Evolutionary conservation across 1,140 invertebrate genomes (phyloP), one percentile per base, ranked within the genome.

Genomic region (Hyles vespertilio): DNA sequence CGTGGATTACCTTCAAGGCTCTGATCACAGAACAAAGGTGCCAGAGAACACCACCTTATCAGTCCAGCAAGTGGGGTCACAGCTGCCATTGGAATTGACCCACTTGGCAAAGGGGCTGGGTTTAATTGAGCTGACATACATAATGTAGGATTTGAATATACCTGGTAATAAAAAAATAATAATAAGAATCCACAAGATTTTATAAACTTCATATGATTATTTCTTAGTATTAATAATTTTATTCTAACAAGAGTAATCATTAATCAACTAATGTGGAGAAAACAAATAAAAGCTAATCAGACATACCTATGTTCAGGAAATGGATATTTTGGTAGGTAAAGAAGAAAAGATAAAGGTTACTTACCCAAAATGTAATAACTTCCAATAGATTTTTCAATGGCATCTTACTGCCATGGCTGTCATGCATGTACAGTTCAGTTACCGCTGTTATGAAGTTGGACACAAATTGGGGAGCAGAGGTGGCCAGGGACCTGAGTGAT

Each of bases 381-480:
- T 94, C 91, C 40, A 94, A 71, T 55, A 94, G 76, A 61, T 89
- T 89, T 58, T 89, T 87, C 1, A 92, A 92, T 22, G 93, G 92
- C 49, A 92, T 85, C 48, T 80, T 89, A 36, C 80, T 88, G 33
- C 77, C 82, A 54, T 89, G 85, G 2, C 63, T 65, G 58, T 90
- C 85, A 59, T 80, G 76, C 51, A 91, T 75, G 71, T 96, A 96
- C 50, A 96, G 90, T 74, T 96, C 94, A n/a, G 94, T 93, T 43
- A 95, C 92, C 1, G 95, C 93, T 7, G 95, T 95, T 56, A 96
- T 91, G 67, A 96, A 93, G 81, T 96, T 95, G 0, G 95, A 93
- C 2, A 94, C 93, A 87, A 96, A 95, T 69, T 94, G 93, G 7
- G 95, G 93, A 2, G 94, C 93, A 7, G 93, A 90, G 63, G 89